Conservation (phyloP, 2,888 invertebrate genomes). For the Emmelina monodactyla region DNA sequence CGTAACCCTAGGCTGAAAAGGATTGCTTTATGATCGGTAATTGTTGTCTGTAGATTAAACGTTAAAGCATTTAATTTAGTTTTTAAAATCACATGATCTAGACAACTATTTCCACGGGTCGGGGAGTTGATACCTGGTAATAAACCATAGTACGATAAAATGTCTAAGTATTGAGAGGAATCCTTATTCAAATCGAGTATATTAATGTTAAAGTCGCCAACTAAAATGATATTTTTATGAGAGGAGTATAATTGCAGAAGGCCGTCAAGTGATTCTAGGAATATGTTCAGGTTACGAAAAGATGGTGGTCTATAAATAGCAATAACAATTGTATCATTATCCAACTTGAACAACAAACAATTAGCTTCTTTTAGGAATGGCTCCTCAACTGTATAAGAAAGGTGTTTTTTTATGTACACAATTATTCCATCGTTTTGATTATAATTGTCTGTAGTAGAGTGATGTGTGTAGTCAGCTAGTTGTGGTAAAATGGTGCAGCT, state of each 20-base stretch:
- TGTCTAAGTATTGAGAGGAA: conserved; percentile 1
- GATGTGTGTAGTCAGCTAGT: background rate
- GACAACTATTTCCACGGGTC: conserved; percentile 5
- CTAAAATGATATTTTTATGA: conserved; percentile 6
- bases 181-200: background rate
- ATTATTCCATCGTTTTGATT: conserved; percentile 9
- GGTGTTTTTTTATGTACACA: background rate
- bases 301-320: too few species aligned
- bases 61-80: background rate
- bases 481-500: background rate
- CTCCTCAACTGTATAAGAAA: conserved; percentile 4
- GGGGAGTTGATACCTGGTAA: conserved; percentile 2
- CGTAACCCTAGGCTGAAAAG: conserved; percentile 3
- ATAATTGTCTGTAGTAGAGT: conserved; percentile 1
- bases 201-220: conserved; percentile 12
- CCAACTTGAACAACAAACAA: conserved; percentile 6
- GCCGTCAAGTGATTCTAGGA: conserved; percentile 2
- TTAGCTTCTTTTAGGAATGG: conserved; percentile 4
- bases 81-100: conserved; percentile 9
- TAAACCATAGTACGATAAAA: conserved; percentile 2
- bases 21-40: conserved; percentile 7
- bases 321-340: conserved; percentile 1
- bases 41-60: background rate
- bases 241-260: background rate
- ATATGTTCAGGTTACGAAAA: background rate